Base-by-base conservation (phyloP, 2,888 invertebrate species). In the Drosophila incognita region DNA sequence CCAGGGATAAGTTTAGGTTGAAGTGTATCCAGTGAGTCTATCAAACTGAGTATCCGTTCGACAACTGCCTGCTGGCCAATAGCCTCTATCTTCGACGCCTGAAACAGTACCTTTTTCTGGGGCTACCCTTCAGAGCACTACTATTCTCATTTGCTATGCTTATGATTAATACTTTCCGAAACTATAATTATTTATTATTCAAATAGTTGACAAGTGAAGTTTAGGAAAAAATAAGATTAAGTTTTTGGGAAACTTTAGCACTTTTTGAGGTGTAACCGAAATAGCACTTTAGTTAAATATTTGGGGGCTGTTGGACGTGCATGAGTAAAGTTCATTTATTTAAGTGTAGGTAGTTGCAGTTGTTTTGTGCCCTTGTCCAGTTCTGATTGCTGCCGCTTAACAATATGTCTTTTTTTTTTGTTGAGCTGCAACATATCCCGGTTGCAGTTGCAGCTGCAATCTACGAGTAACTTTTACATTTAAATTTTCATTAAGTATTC, bases 401-500 rank as follows among this genome's bases (percentile, higher is more conserved):
- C 62, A 53, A 52, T 38, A 38, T 24, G 3, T 24, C 67, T 67
- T 74, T 65, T 27, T 49, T 42, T 56, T 52, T 18, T 10, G 35
- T 18, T 36, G 38, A 38, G 36, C 54, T 54, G 36, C 54, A 35
- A 36, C 36, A 36, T n/a, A 38, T 18, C n/a, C 56, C 1, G 18
- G 36, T 38, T 57, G 40, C 27, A 46, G 24, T 13, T 58, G 58
- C 56, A 69, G 63, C 70, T 65, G 67, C 83, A 74, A 81, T 88
- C 87, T 89, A 79, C 77, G 82, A 85, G 85, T 85, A 90, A 87
- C 76, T 88, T 86, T 90, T 87, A 83, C 89, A 86, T 89, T 90
- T 87, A 86, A 83, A 90, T 90, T 90, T 91, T 90, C 91, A 91
- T 90, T 91, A 89, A 83, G 83, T 87, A 90, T 91, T 87, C 90